Conservation (phyloP, 2,888 invertebrate genomes). For the Chromoteleia sp. region DNA sequence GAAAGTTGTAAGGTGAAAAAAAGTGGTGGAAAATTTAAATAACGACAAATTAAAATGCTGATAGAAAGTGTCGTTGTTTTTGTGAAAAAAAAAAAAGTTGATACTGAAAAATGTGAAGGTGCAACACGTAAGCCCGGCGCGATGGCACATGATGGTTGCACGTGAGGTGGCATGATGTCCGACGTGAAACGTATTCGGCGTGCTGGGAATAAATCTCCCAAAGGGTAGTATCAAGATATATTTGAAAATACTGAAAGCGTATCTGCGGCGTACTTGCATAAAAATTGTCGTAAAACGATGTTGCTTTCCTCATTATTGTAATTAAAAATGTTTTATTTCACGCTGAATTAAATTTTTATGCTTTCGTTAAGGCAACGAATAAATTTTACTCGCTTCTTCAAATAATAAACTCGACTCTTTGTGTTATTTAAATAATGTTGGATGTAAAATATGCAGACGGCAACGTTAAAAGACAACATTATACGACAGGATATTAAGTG, state of each 20-base stretch:
- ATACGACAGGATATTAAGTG: too few species aligned
- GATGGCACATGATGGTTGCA: conserved; percentile 26
- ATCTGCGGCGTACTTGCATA: conserved; percentile 12
- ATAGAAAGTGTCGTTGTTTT: conserved; percentile 18
- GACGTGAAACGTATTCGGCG: conserved; percentile 29
- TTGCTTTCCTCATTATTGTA: conserved; percentile 35
- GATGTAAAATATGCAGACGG: conserved; percentile 4
- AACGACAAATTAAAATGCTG: conserved; percentile 17
- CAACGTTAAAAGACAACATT: too few species aligned
- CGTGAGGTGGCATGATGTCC: conserved; percentile 37
- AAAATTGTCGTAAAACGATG: conserved; percentile 21
- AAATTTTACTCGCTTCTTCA: conserved; percentile 21
- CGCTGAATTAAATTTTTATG: conserved; percentile 39
- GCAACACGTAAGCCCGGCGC: conserved; percentile 16
- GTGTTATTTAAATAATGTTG: conserved; percentile 7
- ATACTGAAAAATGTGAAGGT: conserved; percentile 20
- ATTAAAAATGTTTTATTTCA: conserved; percentile 44
- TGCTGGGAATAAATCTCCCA: conserved; percentile 55
- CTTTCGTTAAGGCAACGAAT: conserved; percentile 15
- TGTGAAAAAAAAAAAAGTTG: background rate
- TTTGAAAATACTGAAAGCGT: conserved; percentile 33
- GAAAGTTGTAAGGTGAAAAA: too few species aligned
- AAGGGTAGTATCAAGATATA: conserved; percentile 41
- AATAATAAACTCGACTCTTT: conserved; percentile 29
- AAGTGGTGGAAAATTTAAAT: background rate